Base-by-base conservation (phyloP, 2,888 invertebrate genomes). In the Chromoteleia sp. region DNA sequence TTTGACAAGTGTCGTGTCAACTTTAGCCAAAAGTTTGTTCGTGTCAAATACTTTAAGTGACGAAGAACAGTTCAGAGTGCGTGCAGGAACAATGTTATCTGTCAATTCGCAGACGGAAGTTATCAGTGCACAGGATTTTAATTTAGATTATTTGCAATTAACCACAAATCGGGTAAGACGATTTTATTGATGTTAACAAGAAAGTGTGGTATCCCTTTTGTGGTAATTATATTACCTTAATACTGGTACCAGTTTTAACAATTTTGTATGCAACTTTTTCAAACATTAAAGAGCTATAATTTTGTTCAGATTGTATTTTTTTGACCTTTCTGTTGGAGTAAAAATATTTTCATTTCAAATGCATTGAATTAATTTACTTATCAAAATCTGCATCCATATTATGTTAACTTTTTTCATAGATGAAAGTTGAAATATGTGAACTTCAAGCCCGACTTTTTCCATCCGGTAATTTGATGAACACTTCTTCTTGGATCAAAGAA, bases 401-500 rank as follows among this genome's bases (percentile, higher is more conserved):
- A 4, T 4, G 6, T 4, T 25, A 25, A 4, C 2, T 25, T 25
- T 5, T 14, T 3, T 59, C 12, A 25, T n/a, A 77, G 76, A 1
- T 58, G 1, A 77, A 70, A 19, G 8, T 63, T 15, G 70, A 77
- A 56, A 63, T 77, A 14, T 71, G 52, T 10, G 87, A 89, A 29
- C 10, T 83, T 1, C 82, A 87, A 39, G 87, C 88, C 8, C 85
- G 86, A 36, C 84, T 90, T 0, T 86, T 86, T 48, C 87, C 88
- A 67, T 82, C 87, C 1, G 84, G 88, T 19, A 84, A 83, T 21
- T 48, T 81, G 1, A 65, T 87, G 0, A 86, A 74, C 43, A 68
- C 87, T 0, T 50, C 85, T 0, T 86, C 85, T 54, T 92, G 92
- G 92, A 65, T 92, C 15, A 91, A 90, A 65, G 85, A 88, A 33